Evolutionary conservation across 2,888 invertebrate genomes (phyloP).

Genomic region (Periphyllus acericola): DNA sequence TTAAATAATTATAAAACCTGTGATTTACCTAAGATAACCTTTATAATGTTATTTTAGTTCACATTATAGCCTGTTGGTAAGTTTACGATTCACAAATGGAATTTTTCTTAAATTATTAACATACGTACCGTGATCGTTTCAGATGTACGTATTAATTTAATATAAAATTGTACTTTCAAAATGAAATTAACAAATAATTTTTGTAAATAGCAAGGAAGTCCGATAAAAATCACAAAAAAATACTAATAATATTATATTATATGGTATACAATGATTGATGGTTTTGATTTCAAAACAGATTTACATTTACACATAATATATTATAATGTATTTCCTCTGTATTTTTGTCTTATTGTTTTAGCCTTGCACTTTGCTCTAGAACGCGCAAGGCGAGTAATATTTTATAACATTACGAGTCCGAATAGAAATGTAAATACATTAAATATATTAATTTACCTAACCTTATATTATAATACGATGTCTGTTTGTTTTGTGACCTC

Average conservation of each 20-base stretch:
- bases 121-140: no score
- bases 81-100: background rate
- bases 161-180: no score
- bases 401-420: background rate
- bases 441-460: background rate
- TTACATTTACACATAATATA: background rate
- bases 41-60: background rate
- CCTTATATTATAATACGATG: background rate
- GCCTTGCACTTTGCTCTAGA: constrained; percentile 12
- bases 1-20: background rate
- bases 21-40: background rate
- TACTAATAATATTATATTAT: no score
- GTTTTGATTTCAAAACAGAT: background rate
- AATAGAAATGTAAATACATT: background rate
- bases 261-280: background rate
- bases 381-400: background rate
- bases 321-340: background rate
- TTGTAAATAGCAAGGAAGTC: no score
- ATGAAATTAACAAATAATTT: no score
- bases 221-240: no score
- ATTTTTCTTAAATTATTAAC: background rate
- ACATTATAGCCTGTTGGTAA: background rate
- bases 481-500: constrained; percentile 18
- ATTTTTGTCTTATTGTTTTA: background rate
- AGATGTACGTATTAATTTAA: no score